Evolutionary conservation across 2,113 vertebrate species (phyloP).

Genomic region (Passerina amoena): DNA sequence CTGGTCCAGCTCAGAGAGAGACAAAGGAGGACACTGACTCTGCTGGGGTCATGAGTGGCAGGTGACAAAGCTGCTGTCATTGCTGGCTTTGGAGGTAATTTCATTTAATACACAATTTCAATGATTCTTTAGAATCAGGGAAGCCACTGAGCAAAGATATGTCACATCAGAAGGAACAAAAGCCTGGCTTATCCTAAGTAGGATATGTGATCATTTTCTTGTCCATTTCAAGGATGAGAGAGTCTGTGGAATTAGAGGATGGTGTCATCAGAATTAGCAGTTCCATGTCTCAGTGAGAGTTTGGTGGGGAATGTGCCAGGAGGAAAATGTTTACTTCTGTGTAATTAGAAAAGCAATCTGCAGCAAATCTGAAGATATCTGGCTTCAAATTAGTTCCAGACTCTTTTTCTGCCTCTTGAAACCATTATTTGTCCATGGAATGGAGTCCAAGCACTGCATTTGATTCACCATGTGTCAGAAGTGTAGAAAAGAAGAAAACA

Average conservation of each 20-base stretch:
- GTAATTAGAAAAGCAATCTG: constrained; percentile 16
- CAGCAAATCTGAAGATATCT: constrained; percentile 24
- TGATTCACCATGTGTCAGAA: neutral
- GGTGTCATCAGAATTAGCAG: neutral
- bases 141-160: neutral
- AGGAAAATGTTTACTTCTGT: constrained; percentile 13
- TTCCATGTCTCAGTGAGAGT: neutral
- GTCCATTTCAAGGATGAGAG: neutral
- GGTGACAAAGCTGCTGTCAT: neutral
- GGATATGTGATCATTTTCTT: neutral
- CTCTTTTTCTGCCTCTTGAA: constrained; percentile 12
- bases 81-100: neutral
- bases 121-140: neutral
- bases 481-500: neutral
- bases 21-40: neutral
- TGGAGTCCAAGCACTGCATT: neutral
- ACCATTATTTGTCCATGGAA: neutral
- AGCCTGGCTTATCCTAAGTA: neutral
- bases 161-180: neutral
- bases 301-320: neutral
- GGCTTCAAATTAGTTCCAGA: neutral
- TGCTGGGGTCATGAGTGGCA: neutral
- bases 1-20: neutral
- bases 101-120: neutral
- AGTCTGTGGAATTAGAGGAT: neutral